Conservation (phyloP, 2,888 invertebrate genomes). For the Dichetophora obliterata region DNA sequence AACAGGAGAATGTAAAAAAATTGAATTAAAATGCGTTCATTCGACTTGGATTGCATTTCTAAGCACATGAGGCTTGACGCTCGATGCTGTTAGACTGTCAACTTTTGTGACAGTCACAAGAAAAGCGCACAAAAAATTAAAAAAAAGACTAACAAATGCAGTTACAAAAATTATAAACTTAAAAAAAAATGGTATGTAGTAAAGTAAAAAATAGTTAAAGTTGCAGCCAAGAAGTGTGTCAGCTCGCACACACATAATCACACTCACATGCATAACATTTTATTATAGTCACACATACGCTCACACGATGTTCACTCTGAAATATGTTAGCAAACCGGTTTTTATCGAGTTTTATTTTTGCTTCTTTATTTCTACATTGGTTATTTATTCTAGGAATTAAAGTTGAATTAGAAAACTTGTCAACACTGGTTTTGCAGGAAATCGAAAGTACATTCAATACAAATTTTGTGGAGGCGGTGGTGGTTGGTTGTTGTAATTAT, state of each 20-base stretch:
- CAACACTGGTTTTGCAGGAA: conserved; percentile 17
- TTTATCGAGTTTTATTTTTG: neutral
- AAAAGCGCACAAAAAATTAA: neutral
- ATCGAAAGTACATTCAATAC: conserved; percentile 14
- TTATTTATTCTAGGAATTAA: conserved; percentile 22
- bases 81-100: neutral
- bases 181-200: neutral
- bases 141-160: neutral
- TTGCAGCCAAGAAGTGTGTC: conserved; percentile 18
- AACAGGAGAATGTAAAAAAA: neutral
- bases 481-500: too few species aligned
- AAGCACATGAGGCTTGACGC: neutral
- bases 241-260: conserved; percentile 1
- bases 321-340: conserved; percentile 20
- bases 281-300: neutral
- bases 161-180: neutral
- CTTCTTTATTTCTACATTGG: neutral
- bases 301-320: neutral
- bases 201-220: neutral
- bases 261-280: neutral
- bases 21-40: neutral
- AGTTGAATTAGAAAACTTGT: conserved; percentile 1
- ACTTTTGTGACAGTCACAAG: neutral
- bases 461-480: neutral
- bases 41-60: conserved; percentile 4